Percentiles rank a stretch among this genome's conserved stretches.
Evolutionary conservation across 2,113 vertebrate species (phyloP).

Genomic region (Peromyscus maniculatus): DNA sequence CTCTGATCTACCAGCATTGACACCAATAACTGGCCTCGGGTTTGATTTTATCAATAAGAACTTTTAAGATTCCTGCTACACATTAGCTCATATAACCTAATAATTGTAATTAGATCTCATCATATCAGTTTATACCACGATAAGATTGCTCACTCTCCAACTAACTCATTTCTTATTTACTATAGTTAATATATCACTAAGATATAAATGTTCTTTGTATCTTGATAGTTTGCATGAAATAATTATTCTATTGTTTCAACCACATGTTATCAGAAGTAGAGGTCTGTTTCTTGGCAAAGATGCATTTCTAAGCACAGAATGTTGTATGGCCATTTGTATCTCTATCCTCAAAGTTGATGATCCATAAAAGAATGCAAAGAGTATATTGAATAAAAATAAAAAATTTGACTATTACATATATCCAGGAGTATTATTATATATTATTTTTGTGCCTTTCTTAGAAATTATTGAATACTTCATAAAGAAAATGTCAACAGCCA

Average conservation of each 20-base stretch:
- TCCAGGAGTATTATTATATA: neutral
- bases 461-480: constrained; percentile 56
- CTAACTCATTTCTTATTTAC: constrained; percentile 23
- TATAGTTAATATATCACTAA: neutral
- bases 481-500: constrained; percentile 44
- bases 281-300: neutral
- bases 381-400: constrained; percentile 30
- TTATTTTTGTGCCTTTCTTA: constrained; percentile 54
- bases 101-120: neutral
- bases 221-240: neutral
- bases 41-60: too few relatives aligned
- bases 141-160: neutral
- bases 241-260: neutral
- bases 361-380: too few relatives aligned
- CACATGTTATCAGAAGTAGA: neutral
- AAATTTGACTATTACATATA: neutral
- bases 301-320: neutral
- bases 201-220: neutral
- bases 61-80: too few relatives aligned
- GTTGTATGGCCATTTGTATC: neutral
- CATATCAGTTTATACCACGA: neutral
- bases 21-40: too few relatives aligned
- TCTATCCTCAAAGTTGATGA: neutral
- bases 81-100: neutral
- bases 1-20: too few relatives aligned